Evolutionary conservation across 2,888 invertebrate genomes (phyloP), one percentile per base, ranked within the genome.

Genomic region (Coenonympha arcania): DNA sequence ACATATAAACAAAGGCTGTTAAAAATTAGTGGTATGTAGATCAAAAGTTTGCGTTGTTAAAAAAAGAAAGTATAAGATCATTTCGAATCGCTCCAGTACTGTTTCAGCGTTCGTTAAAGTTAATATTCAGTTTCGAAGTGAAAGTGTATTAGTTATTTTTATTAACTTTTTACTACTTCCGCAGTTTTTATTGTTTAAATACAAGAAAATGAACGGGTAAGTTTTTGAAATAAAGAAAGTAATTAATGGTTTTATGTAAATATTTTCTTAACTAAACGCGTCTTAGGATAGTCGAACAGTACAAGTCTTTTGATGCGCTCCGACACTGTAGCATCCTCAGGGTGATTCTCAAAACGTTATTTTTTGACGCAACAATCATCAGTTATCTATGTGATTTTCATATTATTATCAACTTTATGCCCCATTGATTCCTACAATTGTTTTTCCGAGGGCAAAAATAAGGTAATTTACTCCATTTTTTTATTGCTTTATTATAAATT

Each of bases 61-160:
- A 56, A 56, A 54, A 58, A 56, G 54, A 54, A 54, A 50, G 47
- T 26, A 53, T 48, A 44, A n/a, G n/a, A n/a, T 45, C 50, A 40
- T 28, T 34, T 31, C 18, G 18, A 9, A 48, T 48, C 47, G 33
- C 44, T 22, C 42, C 48, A 44, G 44, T 39, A 26, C 40, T 42
- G 16, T 33, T 22, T 50, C 50, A 40, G 44, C 42, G 43, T 43
- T 20, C 40, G 24, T 34, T 24, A 43, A 33, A 42, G 33, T 47
- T 46, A 39, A 33, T 13, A 22, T 36, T 39, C 44, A 33, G 11
- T 24, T 44, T 39, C 13, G 5, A 6, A 13, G 50, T 53, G 50
- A 42, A 50, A 50, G 52, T 33, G 26, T 18, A 30, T 6, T 37
- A 36, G 19, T 34, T 30, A 19, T n/a, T 15, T 48, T 19, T 24